phyloP scores from a whole-genome alignment of 2,113 vertebrate species.

The Heterocephalus glaber region DNA sequence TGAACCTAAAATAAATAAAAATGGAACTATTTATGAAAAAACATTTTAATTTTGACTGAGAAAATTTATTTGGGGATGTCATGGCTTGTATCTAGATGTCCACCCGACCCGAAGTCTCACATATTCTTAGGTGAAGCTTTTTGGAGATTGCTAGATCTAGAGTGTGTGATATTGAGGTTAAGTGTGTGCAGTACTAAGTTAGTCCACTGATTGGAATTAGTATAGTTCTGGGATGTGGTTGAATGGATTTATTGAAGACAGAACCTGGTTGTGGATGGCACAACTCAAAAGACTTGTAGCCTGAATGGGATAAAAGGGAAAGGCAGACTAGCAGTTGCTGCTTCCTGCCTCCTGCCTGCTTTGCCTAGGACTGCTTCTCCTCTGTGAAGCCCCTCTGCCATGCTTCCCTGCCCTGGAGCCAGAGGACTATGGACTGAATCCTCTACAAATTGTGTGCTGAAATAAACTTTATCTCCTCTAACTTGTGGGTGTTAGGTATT shows the following conservation, averaged over 20 bases:
- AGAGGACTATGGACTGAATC: not conserved
- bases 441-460: not conserved
- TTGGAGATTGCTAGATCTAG: not conserved
- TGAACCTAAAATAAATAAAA: conserved; percentile 15
- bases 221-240: not conserved
- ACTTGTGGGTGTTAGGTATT: not conserved
- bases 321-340: not conserved
- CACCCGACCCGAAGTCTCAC: not conserved
- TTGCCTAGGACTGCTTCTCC: not conserved
- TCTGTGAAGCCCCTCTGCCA: not conserved
- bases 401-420: not conserved
- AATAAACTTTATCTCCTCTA: not conserved
- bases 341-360: not conserved
- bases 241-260: not conserved
- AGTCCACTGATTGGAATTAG: not conserved
- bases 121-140: not conserved
- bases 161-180: not conserved
- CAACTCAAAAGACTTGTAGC: not conserved
- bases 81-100: not conserved
- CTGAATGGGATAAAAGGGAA: not conserved
- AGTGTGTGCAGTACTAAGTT: not conserved
- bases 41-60: not conserved
- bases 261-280: not conserved
- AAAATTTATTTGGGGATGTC: not conserved
- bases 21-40: not conserved